Conservation (phyloP, 1,140 invertebrate genomes). For the Caerostris extrusa region DNA sequence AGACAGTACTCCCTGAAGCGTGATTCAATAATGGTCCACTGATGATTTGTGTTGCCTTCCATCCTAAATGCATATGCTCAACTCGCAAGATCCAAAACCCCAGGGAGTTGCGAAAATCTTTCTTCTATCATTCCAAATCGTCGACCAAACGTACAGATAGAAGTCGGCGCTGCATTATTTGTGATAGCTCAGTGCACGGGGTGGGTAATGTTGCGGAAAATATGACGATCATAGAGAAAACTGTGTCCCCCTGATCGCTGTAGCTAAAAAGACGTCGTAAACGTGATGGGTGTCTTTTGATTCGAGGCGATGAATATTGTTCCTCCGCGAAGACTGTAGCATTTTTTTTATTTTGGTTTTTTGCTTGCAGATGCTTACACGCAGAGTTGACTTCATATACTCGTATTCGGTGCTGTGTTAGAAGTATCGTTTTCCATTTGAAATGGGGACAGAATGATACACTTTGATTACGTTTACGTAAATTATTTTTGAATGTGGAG, state of each 20-base stretch:
- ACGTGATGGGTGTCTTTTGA: background rate
- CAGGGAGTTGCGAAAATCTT: background rate
- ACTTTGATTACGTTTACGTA: too few relatives aligned
- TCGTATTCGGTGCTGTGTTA: too few relatives aligned
- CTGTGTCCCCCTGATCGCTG: background rate
- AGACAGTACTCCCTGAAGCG: background rate
- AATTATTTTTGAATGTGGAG: too few relatives aligned
- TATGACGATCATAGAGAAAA: background rate
- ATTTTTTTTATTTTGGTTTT: background rate
- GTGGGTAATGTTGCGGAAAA: conserved; percentile 14
- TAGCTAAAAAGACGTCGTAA: conserved; percentile 7
- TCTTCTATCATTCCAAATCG: background rate
- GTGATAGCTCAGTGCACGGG: background rate
- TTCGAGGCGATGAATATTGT: background rate
- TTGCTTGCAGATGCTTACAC: background rate
- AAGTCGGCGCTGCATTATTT: background rate
- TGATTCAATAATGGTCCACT: background rate
- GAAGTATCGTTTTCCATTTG: too few relatives aligned
- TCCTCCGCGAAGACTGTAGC: background rate
- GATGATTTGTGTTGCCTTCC: background rate
- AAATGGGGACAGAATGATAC: too few relatives aligned
- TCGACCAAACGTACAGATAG: background rate
- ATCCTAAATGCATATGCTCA: background rate
- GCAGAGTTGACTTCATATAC: too few relatives aligned
- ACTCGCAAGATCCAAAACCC: background rate